Conservation (phyloP, 2,888 invertebrate species). For the Acrobasis consociella region DNA sequence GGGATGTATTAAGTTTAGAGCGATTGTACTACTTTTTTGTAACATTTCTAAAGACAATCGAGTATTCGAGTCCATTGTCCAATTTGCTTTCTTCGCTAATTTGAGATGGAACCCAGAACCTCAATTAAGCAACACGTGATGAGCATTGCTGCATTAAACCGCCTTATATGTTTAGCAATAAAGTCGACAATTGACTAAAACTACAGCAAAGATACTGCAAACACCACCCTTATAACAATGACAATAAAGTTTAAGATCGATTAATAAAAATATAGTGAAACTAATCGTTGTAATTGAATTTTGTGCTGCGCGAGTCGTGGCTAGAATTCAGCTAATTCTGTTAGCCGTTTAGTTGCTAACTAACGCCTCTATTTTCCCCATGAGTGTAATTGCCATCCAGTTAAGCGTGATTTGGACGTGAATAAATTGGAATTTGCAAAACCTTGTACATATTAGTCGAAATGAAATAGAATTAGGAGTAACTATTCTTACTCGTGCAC, state of each 20-base stretch:
- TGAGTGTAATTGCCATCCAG: slow-evolving; percentile 49
- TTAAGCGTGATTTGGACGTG: slow-evolving; percentile 41
- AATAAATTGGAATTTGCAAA: slow-evolving; percentile 28
- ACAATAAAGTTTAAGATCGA: slow-evolving; percentile 41
- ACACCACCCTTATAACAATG: slow-evolving; percentile 27
- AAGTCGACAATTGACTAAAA: slow-evolving; percentile 1
- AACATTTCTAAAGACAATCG: not conserved
- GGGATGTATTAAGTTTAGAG: not conserved
- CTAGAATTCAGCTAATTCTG: slow-evolving; percentile 69
- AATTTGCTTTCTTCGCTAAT: slow-evolving; percentile 37
- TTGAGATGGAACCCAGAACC: slow-evolving; percentile 47
- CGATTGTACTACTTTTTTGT: not conserved
- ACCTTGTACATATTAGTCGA: not conserved
- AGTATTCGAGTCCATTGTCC: not conserved
- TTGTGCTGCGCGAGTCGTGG: slow-evolving; percentile 65
- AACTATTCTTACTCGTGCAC: too few relatives aligned
- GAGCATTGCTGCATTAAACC: slow-evolving; percentile 41
- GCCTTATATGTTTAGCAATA: not conserved
- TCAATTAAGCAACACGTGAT: slow-evolving; percentile 48
- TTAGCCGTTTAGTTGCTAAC: slow-evolving; percentile 60
- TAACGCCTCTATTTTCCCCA: slow-evolving; percentile 58
- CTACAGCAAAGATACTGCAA: not conserved
- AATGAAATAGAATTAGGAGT: not conserved
- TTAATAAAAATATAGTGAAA: slow-evolving; percentile 57
- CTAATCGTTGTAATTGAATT: slow-evolving; percentile 76